Base-by-base conservation (phyloP, 1,140 invertebrate genomes). In the Zaprionus camerounensis region DNA sequence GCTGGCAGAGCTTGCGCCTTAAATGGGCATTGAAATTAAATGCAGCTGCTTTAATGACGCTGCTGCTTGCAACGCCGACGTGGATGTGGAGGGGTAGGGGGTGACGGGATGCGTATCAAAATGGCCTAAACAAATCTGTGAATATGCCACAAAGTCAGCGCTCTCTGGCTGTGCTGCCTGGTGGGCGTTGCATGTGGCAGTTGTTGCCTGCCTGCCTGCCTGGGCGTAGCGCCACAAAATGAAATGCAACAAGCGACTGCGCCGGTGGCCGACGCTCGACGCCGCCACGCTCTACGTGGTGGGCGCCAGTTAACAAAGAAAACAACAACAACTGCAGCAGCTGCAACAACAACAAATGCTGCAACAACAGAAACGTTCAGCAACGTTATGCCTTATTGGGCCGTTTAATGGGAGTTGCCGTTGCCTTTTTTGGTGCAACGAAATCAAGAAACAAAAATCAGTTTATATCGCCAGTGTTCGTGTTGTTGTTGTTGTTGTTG, bases 1-100 rank as follows among this genome's bases (percentile, higher is more conserved):
- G 46, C 46, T 17, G 7, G 81, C 69, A 55, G 59, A 78, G 64
- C 36, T 69, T 77, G 46, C 70, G 71, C 84, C 81, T 77, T 84
- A 84, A 88, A 88, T 88, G 84, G 84, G 81, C 85, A 88, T 88
- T 88, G 85, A 90, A 90, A 88, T 88, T 88, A 90, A 90, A 90
- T 90, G 85, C 85, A 85, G 85, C 85, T 90, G 84, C 84, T 88
- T 88, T 88, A 88, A 80, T 85, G 78, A 90, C 63, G 83, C 74
- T 83, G 80, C 61, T 61, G 49, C 38, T 57, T 65, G 71, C 53
- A 63, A 57, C 55, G 71, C 66, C 53, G 57, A 57, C 55, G 71
- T 24, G 51, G 58, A 38, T n/a, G 34, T 17, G 17, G 28, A 31
- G 9, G n/a, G 22, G 26, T 20, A 20, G 28, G 28, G 28, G 51